Evolutionary conservation across 1,140 invertebrate genomes (phyloP), one percentile per base, ranked within the genome.

Genomic region (Lepidurus apus): DNA sequence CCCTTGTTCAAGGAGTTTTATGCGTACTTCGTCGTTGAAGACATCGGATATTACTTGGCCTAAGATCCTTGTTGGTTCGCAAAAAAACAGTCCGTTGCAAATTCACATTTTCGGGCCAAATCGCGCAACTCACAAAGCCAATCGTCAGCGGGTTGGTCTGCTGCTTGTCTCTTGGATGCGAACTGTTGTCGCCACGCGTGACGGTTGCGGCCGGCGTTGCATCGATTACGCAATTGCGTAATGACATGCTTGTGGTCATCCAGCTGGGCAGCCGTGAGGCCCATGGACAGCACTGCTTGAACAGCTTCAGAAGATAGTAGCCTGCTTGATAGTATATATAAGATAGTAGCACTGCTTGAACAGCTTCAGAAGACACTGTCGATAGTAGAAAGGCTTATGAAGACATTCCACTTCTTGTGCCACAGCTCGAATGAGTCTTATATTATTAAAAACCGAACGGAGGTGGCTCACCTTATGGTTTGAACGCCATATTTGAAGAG

Each of bases 81-180:
- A 43, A n/a, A n/a, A n/a, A n/a, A 76, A 43, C 75, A 76, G 42
- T 76, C 75, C 1, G 17, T 76, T 43, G 34, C 11, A 11, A 76
- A 76, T 1, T 76, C 75, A n/a, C 75, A 76, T 43, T 43, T 76
- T 24, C 75, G 26, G 5, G 75, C 3, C 10, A 21, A 47, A 47
- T 76, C 10, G 75, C 75, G 75, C 10, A 76, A 43, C 24, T 76
- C 42, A 26, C 75, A 76, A 21, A 76, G 75, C 75, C 75, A 76
- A 43, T 76, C 45, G 21, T 76, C 42, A 21, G 44, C 45, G 6
- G 26, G 13, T 43, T 76, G 42, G 17, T 44, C 45, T 43, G 42
- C 75, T 21, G 2, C 21, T 76, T 76, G 75, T 7, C 44, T 76
- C 10, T 43, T 34, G 17, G 45, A 76, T 9, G 75, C 43, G 4